These are phyloP conservation scores for Diploptera punctata DNA, from an alignment of 2,888 invertebrate species.

Conservation along the genomic window DNA sequence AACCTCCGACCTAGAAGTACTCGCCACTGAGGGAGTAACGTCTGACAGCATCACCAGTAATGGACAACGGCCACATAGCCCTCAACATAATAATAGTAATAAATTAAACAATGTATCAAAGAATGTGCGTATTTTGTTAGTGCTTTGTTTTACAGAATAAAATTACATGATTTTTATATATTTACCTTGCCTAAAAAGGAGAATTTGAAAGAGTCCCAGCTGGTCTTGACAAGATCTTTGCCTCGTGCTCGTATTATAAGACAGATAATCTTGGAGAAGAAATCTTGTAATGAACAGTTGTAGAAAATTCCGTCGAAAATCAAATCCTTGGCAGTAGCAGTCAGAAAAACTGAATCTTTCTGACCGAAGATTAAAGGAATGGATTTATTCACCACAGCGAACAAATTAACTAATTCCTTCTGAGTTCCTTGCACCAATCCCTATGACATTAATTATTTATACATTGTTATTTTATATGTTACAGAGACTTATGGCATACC, in stretches of 20 bases:
- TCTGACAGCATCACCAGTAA: too few species aligned
- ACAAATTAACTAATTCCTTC: background rate
- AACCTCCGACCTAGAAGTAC: too few species aligned
- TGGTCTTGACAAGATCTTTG: slow-evolving; percentile 62
- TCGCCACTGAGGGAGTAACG: too few species aligned
- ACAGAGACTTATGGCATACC: too few species aligned
- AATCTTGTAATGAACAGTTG: slow-evolving; percentile 77
- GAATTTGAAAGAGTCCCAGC: slow-evolving; percentile 70
- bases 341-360: slow-evolving; percentile 67
- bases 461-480: too few species aligned
- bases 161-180: too few species aligned
- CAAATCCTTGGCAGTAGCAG: slow-evolving; percentile 70
- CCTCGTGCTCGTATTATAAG: slow-evolving; percentile 69
- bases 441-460: too few species aligned
- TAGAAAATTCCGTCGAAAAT: slow-evolving; percentile 76
- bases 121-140: too few species aligned
- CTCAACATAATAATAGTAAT: too few species aligned
- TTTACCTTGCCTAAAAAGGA: slow-evolving; percentile 76
- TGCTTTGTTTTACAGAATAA: too few species aligned
- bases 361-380: slow-evolving; percentile 72
- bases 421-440: background rate
- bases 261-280: slow-evolving; percentile 78
- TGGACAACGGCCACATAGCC: too few species aligned
- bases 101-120: too few species aligned
- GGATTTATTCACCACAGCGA: slow-evolving; percentile 67